Base-by-base conservation (phyloP, 1,140 invertebrate species). In the Vollenhovia emeryi region DNA sequence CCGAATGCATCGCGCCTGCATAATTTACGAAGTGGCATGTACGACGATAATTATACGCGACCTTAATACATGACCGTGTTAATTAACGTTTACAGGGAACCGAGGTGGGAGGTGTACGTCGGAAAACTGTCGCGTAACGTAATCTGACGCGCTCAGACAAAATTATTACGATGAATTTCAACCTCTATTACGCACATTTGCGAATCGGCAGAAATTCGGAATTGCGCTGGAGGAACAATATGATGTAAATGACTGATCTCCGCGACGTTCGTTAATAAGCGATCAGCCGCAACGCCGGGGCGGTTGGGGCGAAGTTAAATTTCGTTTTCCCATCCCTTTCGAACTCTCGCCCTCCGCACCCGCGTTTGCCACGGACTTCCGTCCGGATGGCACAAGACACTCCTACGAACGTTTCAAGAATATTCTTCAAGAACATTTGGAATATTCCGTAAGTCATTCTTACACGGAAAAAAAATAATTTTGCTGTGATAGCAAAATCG, bases 11-110 rank as follows among this genome's bases (percentile, higher is more conserved):
- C 40, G 45, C 48, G 73, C 24, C 50, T 66, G 74, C 69, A 68
- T 75, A 84, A 74, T 86, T 84, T 74, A 86, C 57, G 33, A 66
- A 85, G 82, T 73, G 80, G 45, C 68, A 40, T 52, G 82, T 86
- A 66, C 21, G 11, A 52, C n/a, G 48, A 27, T 80, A 84, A 84
- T 84, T 80, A 84, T 84, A n/a, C 48, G 9, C 59, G 83, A 66
- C 48, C 83, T 48, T 84, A 60, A 84, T 79, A 48, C 24, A 55
- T 33, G 60, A 78, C 50, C 24, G 33, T 8, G 66, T 82, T 82
- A 82, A 82, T 71, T 82, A 71, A 50, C 78, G 50, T 45, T 71
- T 71, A 43, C 13, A 52, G 50, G 27, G 36, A 71, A 55, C 1
- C 18, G 6, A 13, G 33, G 69, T 11, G 18, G 40, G 50, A 43